Evolutionary conservation across 2,797 vertebrate species (phyloP).

Genomic region (Labeo calbasu): DNA sequence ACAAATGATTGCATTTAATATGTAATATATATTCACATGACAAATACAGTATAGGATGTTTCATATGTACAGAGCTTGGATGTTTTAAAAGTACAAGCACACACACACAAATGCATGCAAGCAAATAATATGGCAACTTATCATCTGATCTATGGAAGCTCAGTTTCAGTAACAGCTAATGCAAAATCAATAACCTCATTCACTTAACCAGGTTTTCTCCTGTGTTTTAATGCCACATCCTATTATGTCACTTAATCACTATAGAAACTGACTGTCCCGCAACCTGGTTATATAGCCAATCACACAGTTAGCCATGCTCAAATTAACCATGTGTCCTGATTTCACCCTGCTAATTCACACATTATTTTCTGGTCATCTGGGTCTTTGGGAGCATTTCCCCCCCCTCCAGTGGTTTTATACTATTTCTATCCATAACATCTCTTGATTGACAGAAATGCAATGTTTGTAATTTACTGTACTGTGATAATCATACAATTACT

Average conservation of each 20-base stretch:
- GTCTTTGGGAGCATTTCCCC: background rate
- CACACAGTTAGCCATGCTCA: conserved; percentile 28
- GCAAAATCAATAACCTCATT: conserved; percentile 30
- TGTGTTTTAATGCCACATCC: conserved; percentile 3
- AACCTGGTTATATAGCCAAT: background rate
- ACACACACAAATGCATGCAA: background rate
- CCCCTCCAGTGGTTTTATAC: background rate
- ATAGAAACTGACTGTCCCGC: background rate
- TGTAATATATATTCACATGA: background rate
- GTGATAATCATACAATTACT: background rate
- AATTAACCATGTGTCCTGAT: conserved; percentile 60
- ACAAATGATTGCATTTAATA: conserved; percentile 23
- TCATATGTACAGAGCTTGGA: background rate
- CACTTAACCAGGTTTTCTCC: conserved; percentile 53
- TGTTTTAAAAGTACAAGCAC: background rate
- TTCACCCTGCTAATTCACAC: conserved; percentile 37
- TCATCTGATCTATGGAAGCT: background rate
- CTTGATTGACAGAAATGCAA: background rate
- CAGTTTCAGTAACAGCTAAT: background rate
- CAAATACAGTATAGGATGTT: background rate
- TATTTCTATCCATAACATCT: background rate
- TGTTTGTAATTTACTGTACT: conserved; percentile 8
- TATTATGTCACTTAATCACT: conserved; percentile 3
- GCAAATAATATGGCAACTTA: background rate
- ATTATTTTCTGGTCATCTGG: background rate